A percentile compares a stretch with the other conserved stretches of the same genome.
Evolutionary conservation across 2,797 vertebrate species (phyloP).

Genomic region (Meriones psammophilus): DNA sequence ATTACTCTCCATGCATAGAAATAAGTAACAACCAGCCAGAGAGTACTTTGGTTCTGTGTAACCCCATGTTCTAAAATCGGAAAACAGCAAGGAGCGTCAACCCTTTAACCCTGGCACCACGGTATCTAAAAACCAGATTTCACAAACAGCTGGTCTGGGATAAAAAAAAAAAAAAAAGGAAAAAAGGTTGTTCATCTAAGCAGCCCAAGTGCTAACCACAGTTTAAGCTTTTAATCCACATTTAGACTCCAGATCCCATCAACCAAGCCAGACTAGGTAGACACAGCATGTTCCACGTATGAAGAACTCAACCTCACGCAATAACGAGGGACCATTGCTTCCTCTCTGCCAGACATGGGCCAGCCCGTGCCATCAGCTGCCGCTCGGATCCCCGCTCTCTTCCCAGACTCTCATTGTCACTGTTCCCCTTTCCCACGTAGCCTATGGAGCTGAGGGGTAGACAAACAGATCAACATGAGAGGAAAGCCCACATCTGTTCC

Average conservation of each 20-base stretch:
- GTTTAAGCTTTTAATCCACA: slow-evolving; percentile 47
- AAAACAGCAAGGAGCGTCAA: slow-evolving; percentile 51
- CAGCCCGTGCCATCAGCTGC: not conserved
- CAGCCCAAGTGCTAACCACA: not conserved
- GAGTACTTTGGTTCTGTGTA: not conserved
- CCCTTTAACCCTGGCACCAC: not conserved
- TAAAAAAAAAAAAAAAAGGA: not conserved
- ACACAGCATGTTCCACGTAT: not conserved
- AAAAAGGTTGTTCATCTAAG: not conserved
- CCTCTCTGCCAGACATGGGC: not conserved
- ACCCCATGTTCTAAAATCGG: slow-evolving; percentile 35
- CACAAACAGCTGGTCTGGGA: slow-evolving; percentile 29
- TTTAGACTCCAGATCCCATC: slow-evolving; percentile 25
- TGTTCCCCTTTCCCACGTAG: not conserved
- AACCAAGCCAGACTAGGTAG: not conserved
- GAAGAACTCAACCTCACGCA: slow-evolving; percentile 39
- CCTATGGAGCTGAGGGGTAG: not conserved
- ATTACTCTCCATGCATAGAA: slow-evolving; percentile 48
- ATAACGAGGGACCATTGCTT: not conserved
- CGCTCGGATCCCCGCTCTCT: not conserved
- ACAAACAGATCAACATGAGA: not conserved
- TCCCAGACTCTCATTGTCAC: slow-evolving; percentile 39
- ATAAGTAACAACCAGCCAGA: slow-evolving; percentile 46
- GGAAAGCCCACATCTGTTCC: not conserved
- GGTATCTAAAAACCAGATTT: slow-evolving; percentile 54